phyloP scores from a whole-genome alignment of 1,140 invertebrate genomes.

The Cryptotermes secundus region DNA sequence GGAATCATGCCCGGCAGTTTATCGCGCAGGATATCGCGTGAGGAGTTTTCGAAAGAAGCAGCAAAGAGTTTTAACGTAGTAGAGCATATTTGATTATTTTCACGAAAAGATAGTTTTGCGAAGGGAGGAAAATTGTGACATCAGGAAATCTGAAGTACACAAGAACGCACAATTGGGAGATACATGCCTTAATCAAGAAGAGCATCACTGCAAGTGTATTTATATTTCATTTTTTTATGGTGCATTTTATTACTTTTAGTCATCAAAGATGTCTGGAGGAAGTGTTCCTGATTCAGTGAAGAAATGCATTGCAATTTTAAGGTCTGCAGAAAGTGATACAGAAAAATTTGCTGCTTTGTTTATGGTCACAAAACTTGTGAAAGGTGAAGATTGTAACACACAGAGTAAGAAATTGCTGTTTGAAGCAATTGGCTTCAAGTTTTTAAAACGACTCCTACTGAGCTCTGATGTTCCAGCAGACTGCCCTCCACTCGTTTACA shows the following conservation, averaged over 20 bases:
- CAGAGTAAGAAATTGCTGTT: slow-evolving; percentile 75
- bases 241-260: neutral
- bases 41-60: neutral
- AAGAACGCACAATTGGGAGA: neutral
- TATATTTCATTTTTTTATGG: neutral
- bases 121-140: too few relatives aligned
- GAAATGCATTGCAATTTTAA: slow-evolving; percentile 76
- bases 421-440: slow-evolving; percentile 83
- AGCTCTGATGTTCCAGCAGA: slow-evolving; percentile 73
- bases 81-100: neutral
- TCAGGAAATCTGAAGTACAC: too few relatives aligned
- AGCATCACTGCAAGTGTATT: neutral
- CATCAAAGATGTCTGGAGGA: neutral
- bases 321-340: slow-evolving; percentile 76
- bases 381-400: slow-evolving; percentile 72
- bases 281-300: slow-evolving; percentile 72
- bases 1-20: neutral
- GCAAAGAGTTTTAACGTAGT: neutral
- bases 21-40: neutral
- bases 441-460: slow-evolving; percentile 75
- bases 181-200: neutral
- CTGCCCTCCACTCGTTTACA: slow-evolving; percentile 83
- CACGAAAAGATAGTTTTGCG: too few relatives aligned
- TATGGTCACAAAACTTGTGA: slow-evolving; percentile 85
- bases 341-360: slow-evolving; percentile 90